Evolutionary conservation across 2,888 invertebrate genomes (phyloP).

Genomic region (Lamellibrachia columna): DNA sequence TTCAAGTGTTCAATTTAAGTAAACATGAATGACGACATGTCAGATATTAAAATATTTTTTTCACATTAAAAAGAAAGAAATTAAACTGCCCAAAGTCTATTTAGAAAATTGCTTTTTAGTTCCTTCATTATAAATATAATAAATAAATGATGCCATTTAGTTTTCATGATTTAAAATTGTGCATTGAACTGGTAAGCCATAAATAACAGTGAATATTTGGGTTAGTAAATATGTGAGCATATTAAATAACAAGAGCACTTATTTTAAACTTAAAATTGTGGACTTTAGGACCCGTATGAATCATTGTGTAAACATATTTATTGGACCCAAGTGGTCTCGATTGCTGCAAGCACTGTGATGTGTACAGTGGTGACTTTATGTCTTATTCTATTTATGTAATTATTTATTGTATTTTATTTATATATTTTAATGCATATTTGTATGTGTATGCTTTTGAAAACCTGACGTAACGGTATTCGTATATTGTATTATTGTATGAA

Average conservation of each 20-base stretch:
- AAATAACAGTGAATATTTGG: background rate
- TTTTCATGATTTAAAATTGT: background rate
- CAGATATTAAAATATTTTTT: background rate
- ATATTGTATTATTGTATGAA: too few relatives aligned
- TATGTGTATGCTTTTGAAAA: too few relatives aligned
- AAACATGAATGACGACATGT: background rate
- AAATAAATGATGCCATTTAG: background rate
- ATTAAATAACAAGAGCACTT: background rate
- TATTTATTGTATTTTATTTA: background rate
- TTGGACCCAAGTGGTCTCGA: background rate
- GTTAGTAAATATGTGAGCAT: background rate
- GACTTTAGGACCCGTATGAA: background rate
- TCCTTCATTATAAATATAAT: background rate
- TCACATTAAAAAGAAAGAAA: background rate
- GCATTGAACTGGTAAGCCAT: background rate
- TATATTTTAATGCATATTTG: background rate
- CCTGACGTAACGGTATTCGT: too few relatives aligned
- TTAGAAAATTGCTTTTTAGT: background rate
- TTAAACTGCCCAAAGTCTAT: background rate
- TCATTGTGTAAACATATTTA: background rate
- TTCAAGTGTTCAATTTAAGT: background rate
- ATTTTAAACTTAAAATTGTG: background rate
- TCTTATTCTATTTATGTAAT: background rate
- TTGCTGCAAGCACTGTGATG: background rate
- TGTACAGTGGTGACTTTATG: background rate